Percentiles rank a stretch among this genome's conserved stretches.
These are phyloP conservation scores for Acipenser ruthenus DNA, from an alignment of 2,797 vertebrate species.

Conservation along the genomic window DNA sequence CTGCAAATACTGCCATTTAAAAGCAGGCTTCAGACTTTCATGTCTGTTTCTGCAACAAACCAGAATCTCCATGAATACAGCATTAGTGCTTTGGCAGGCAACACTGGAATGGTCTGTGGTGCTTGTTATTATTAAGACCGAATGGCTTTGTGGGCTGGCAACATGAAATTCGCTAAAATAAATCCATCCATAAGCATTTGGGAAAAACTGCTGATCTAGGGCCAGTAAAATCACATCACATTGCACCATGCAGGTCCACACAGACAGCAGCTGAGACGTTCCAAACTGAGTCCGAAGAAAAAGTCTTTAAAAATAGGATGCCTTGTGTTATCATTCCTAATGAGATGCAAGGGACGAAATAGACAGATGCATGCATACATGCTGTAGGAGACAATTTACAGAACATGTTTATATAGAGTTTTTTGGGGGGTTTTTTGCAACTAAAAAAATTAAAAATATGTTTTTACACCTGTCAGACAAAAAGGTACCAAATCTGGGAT, in stretches of 20 bases:
- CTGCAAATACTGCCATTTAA: not conserved
- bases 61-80: constrained; percentile 11
- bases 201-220: not conserved
- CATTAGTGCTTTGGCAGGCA: not conserved
- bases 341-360: too few relatives aligned
- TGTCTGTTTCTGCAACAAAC: not conserved
- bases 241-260: not conserved
- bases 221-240: not conserved
- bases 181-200: constrained; percentile 15
- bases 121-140: not conserved
- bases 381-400: too few relatives aligned
- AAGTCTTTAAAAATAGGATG: too few relatives aligned
- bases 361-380: too few relatives aligned
- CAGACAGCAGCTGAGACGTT: too few relatives aligned
- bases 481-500: too few relatives aligned
- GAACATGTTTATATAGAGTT: too few relatives aligned
- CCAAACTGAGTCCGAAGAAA: too few relatives aligned
- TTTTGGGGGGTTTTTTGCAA: too few relatives aligned
- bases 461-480: too few relatives aligned
- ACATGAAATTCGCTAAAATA: constrained; percentile 6
- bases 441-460: too few relatives aligned
- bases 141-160: not conserved
- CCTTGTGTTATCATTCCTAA: too few relatives aligned
- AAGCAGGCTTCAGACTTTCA: constrained; percentile 6
- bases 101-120: constrained; percentile 5